phyloP scores from a whole-genome alignment of 2,797 vertebrate genomes.

The Semotilus atromaculatus region DNA sequence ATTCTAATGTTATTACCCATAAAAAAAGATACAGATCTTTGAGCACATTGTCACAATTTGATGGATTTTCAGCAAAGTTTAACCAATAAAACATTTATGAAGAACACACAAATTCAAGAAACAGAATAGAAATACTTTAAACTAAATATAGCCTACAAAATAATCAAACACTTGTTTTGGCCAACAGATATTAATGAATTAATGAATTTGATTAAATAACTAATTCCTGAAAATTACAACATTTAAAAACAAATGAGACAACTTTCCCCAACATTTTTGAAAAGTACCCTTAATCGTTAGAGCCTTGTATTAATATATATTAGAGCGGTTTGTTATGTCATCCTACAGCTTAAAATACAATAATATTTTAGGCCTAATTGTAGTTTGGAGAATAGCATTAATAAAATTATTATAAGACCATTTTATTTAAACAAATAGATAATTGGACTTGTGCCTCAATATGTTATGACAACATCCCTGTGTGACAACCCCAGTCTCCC shows the following conservation, averaged over 20 bases:
- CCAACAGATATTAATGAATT: background rate
- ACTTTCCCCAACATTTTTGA: background rate
- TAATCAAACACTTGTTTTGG: background rate
- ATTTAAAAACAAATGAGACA: background rate
- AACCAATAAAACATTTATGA: background rate
- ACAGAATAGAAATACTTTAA: background rate
- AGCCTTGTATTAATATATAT: constrained; percentile 1
- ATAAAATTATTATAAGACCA: background rate
- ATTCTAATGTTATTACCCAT: background rate
- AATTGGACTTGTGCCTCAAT: background rate
- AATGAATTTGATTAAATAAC: background rate
- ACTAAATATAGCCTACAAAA: background rate
- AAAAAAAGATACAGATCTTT: background rate
- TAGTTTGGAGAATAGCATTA: background rate
- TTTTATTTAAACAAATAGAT: background rate
- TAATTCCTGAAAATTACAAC: background rate
- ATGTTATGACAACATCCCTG: background rate
- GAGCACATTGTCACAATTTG: background rate
- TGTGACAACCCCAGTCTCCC: background rate
- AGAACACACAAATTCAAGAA: background rate
- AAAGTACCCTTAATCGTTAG: background rate
- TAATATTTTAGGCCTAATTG: background rate
- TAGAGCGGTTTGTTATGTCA: background rate
- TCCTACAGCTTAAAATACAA: background rate
- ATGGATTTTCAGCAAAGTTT: background rate